These are phyloP conservation scores for Drosophila repleta DNA, from an alignment of 1,140 invertebrate species.

Conservation along the genomic window DNA sequence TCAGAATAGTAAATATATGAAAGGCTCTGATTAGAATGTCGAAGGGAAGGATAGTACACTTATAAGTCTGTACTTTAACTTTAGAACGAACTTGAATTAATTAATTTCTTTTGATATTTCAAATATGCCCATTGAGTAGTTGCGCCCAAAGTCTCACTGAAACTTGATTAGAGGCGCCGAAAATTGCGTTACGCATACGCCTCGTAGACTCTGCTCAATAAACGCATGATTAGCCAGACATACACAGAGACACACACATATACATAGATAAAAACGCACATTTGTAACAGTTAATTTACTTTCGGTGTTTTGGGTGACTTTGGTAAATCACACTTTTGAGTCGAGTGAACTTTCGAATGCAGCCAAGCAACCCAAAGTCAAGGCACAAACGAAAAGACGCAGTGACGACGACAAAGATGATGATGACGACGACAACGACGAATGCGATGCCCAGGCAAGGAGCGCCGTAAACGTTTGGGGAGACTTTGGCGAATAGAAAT, in stretches of 20 bases:
- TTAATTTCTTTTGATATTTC: conserved; percentile 7
- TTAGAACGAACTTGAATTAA: background rate
- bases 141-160: conserved; percentile 5
- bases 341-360: conserved; percentile 47
- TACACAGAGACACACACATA: conserved; percentile 18
- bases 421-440: background rate
- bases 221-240: conserved; percentile 38
- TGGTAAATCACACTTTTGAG: conserved; percentile 52
- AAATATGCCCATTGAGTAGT: conserved; percentile 12
- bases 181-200: conserved; percentile 30
- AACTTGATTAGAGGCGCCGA: conserved; percentile 24
- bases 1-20: no score
- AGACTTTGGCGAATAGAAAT: conserved; percentile 6
- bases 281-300: conserved; percentile 71
- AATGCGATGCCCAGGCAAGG: conserved; percentile 25
- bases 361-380: conserved; percentile 14
- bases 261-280: conserved; percentile 10
- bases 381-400: conserved; percentile 44
- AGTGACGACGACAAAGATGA: conserved; percentile 12
- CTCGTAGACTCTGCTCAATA: conserved; percentile 23
- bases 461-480: conserved; percentile 1
- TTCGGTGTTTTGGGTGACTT: conserved; percentile 67
- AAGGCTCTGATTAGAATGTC: no score
- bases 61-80: background rate
- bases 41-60: no score